phyloP scores from a whole-genome alignment of 1,140 invertebrate species.

The Diprion similis region DNA sequence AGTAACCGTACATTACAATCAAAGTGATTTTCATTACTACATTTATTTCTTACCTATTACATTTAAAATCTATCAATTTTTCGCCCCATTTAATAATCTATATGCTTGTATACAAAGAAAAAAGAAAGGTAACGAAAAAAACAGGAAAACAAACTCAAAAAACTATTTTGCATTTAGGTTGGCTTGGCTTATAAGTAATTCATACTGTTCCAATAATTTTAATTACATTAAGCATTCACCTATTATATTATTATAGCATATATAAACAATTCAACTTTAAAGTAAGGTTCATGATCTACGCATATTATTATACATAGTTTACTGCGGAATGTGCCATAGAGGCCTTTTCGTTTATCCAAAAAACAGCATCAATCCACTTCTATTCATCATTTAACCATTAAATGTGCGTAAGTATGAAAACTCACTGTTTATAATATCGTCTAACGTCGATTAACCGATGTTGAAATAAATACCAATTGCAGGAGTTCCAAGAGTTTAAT shows the following conservation, averaged over 20 bases:
- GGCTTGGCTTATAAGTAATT: neutral
- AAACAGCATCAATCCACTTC: neutral
- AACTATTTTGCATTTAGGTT: neutral
- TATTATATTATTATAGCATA: neutral
- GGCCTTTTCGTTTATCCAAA: conserved; percentile 14
- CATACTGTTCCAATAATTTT: neutral
- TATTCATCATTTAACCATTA: neutral
- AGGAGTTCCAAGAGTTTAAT: no score
- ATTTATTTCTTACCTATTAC: neutral
- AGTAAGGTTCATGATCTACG: neutral
- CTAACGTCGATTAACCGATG: neutral
- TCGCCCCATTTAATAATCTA: neutral
- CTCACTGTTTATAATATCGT: neutral
- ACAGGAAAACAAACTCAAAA: neutral
- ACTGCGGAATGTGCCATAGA: conserved; percentile 40
- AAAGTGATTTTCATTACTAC: neutral
- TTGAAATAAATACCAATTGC: neutral
- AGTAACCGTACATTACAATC: neutral
- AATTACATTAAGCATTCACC: neutral
- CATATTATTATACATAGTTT: conserved; percentile 9
- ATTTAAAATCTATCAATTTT: neutral
- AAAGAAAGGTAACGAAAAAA: no score
- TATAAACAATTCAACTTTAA: neutral
- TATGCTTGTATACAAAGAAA: neutral
- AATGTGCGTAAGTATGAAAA: neutral